Percentiles rank a stretch among this genome's conserved stretches.
Conservation (phyloP, 37 sponge, comb jelly and placozoan species). For the Ianthella basta region DNA sequence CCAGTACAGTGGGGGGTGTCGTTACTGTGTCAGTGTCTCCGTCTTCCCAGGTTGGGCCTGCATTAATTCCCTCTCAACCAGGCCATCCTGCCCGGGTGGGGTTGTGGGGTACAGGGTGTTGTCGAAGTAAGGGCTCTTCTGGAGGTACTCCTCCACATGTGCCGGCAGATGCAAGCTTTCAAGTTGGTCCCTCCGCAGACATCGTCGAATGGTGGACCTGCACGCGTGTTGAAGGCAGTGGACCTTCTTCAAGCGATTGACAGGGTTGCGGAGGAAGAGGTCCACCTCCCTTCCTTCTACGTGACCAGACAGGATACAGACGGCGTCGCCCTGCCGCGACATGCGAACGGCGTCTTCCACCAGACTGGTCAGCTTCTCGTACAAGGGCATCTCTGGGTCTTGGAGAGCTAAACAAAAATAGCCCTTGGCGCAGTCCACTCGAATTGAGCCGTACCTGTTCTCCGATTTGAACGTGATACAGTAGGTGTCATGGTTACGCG, state of each 20-base stretch:
- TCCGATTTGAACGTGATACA: slow-evolving; percentile 76
- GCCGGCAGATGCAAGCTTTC: slow-evolving; percentile 40
- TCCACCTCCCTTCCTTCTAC: slow-evolving; percentile 22
- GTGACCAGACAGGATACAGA: slow-evolving; percentile 67
- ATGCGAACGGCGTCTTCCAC: slow-evolving; percentile 46
- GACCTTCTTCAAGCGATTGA: slow-evolving; percentile 41
- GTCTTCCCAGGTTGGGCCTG: too few species aligned
- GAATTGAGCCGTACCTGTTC: slow-evolving; percentile 60
- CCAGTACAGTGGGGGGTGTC: too few species aligned
- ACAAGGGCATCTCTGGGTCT: slow-evolving; percentile 68
- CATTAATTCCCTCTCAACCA: too few species aligned
- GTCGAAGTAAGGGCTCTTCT: slow-evolving; percentile 61
- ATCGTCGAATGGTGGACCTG: slow-evolving; percentile 33
- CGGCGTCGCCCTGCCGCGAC: slow-evolving; percentile 46
- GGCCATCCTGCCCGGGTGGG: not conserved
- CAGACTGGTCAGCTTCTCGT: slow-evolving; percentile 50
- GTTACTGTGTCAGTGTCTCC: too few species aligned
- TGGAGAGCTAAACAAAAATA: slow-evolving; percentile 60
- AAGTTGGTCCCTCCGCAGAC: slow-evolving; percentile 52
- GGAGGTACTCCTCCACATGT: slow-evolving; percentile 43
- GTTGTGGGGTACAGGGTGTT: not conserved
- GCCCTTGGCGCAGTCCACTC: slow-evolving; percentile 77
- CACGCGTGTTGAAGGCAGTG: slow-evolving; percentile 62
- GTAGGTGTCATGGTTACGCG: slow-evolving; percentile 38
- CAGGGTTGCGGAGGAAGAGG: slow-evolving; percentile 57